Conservation (phyloP, 1,140 invertebrate genomes). For the Neoseiulus cucumeris region DNA sequence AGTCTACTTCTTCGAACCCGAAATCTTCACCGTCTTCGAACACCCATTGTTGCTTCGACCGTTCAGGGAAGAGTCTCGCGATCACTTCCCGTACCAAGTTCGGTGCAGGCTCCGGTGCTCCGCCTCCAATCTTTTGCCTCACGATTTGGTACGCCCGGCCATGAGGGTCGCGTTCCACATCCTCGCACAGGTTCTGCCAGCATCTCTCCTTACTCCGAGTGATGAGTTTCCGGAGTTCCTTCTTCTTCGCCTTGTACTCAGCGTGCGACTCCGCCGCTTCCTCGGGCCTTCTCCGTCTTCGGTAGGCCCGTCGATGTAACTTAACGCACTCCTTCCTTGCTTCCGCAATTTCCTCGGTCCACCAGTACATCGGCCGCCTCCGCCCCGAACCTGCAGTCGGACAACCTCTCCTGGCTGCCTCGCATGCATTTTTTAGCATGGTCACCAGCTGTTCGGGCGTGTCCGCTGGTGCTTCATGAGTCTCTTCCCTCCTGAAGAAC, state of each 20-base stretch:
- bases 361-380: background rate
- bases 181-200: background rate
- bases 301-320: background rate
- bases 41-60: background rate
- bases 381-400: background rate
- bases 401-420: too few species aligned
- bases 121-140: background rate
- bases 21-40: background rate
- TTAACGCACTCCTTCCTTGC: background rate
- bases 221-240: background rate
- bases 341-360: background rate
- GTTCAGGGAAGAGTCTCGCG: background rate
- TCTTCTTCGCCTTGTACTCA: background rate
- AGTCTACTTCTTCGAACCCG: background rate
- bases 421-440: background rate
- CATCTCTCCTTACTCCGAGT: background rate
- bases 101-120: background rate
- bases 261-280: background rate
- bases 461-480: too few species aligned
- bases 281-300: background rate
- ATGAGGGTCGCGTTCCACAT: background rate
- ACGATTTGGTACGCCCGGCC: background rate
- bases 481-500: too few species aligned
- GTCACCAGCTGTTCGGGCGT: background rate
- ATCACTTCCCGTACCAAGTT: background rate